phyloP scores from a whole-genome alignment of 2,888 invertebrate genomes.

The Dasysyrphus albostriatus region DNA sequence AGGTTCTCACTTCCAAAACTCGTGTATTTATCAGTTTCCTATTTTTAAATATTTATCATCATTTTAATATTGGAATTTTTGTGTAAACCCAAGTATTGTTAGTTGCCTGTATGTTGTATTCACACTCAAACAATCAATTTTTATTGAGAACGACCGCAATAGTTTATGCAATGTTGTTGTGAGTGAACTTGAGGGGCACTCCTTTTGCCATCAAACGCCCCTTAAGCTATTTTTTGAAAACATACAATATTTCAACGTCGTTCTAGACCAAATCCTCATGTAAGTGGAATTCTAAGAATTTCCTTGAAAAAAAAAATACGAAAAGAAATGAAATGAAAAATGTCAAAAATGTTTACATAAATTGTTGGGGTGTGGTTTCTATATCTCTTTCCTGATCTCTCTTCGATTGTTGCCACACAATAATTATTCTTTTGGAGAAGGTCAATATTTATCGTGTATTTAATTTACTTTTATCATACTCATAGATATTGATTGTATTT shows the following conservation, averaged over 20 bases:
- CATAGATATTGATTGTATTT: constrained; percentile 43
- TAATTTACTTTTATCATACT: constrained; percentile 68
- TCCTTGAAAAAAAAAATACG: neutral
- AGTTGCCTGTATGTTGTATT: constrained; percentile 3
- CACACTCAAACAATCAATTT: neutral
- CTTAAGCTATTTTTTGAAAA: neutral
- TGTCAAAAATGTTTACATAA: constrained; percentile 36
- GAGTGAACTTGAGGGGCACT: neutral
- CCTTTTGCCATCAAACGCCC: neutral
- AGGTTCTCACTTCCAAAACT: too few relatives aligned
- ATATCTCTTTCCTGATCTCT: constrained; percentile 40
- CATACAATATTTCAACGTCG: neutral
- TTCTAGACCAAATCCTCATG: constrained; percentile 14
- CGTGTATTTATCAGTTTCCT: neutral
- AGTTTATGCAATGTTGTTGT: neutral
- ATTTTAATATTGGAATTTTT: constrained; percentile 7
- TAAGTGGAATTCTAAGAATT: constrained; percentile 2
- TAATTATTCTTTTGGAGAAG: constrained; percentile 26
- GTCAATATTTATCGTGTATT: constrained; percentile 72
- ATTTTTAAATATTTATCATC: constrained; percentile 5
- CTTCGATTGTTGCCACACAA: constrained; percentile 39
- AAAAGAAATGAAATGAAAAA: constrained; percentile 17
- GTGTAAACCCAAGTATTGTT: constrained; percentile 20
- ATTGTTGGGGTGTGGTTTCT: constrained; percentile 40
- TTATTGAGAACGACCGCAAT: neutral